Base-by-base conservation (phyloP, 2,888 invertebrate species). In the Lasius fuliginosus region DNA sequence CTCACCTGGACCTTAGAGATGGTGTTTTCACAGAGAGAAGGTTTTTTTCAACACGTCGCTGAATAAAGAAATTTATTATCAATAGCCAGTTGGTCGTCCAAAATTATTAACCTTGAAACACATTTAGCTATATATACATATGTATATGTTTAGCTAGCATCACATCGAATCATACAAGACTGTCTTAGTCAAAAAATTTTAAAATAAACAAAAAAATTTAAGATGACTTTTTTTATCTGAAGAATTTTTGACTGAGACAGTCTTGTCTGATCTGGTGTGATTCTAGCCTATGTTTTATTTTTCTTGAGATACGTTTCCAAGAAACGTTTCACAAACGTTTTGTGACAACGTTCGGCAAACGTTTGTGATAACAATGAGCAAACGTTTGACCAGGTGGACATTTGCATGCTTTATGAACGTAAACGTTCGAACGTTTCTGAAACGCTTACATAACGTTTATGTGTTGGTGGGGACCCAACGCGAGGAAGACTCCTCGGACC, bases 391-490 rank as follows among this genome's bases (percentile, higher is more conserved):
- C 5, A 1, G 40, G 11, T 40, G 40, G 40, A 40, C 23, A 65
- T 40, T 40, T 23, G 11, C 4, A 65, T 11, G 33, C 1, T 4
- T 23, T 40, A 40, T 8, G 15, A 65, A 40, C 65, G 36, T 11
- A 11, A 40, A 65, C 3, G 40, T 65, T 65, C 23, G 36, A 65
- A 40, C 33, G 33, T 62, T 23, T 3, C 27, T 65, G 9, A 40
- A 40, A 65, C 64, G n/a, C 11, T 36, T 36, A 36, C 1, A 64
- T n/a, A 64, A 64, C 64, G 64, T 36, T 64, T n/a, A 8, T 62
- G 30, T 33, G 62, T 62, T 62, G 62, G 62, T 62, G 62, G 62
- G 58, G 23, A 23, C 23, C 23, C 23, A 23, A 23, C 23, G 23
- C 23, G 23, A 23, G 23, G 23, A 23, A 23, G 23, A 23, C 23